These are phyloP conservation scores for Scaptodrosophila latifasciaeformis DNA, from an alignment of 2,888 invertebrate species.

Conservation along the genomic window DNA sequence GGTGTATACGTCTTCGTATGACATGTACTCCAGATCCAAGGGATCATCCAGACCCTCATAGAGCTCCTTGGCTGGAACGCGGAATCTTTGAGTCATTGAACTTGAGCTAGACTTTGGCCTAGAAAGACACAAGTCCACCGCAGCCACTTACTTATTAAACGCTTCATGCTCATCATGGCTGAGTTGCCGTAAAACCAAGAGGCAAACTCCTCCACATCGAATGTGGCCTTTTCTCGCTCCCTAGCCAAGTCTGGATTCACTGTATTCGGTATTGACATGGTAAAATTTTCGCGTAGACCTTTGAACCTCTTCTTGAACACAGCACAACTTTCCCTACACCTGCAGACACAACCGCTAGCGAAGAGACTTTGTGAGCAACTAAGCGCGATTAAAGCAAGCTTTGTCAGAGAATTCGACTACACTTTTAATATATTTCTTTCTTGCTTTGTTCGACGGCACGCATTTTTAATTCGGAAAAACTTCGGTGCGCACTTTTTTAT, in stretches of 20 bases:
- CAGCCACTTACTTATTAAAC: conserved; percentile 55
- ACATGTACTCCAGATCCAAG: conserved; percentile 28
- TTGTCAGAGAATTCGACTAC: too few species aligned
- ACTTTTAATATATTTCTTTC: too few species aligned
- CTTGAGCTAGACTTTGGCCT: too few species aligned
- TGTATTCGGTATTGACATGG: conserved; percentile 22
- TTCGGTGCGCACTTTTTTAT: too few species aligned
- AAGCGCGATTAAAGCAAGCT: too few species aligned
- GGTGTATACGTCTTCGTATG: conserved; percentile 46
- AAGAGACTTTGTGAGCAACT: too few species aligned
- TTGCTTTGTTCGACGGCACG: too few species aligned
- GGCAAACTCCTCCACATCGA: conserved; percentile 83
- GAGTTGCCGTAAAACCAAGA: conserved; percentile 83
- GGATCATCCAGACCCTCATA: conserved; percentile 38
- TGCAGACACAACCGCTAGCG: too few species aligned
- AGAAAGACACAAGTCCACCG: too few species aligned
- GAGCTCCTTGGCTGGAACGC: conserved; percentile 37
- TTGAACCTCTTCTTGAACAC: not conserved
- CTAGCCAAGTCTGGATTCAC: conserved; percentile 37
- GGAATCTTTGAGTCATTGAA: too few species aligned
- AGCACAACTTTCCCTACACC: too few species aligned
- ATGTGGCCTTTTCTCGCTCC: conserved; percentile 74
- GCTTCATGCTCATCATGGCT: conserved; percentile 81
- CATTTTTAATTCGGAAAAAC: too few species aligned
- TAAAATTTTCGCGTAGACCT: not conserved